Conservation (phyloP, 37 sponge, comb jelly and placozoan genomes). For the Eunapius fragilis region DNA sequence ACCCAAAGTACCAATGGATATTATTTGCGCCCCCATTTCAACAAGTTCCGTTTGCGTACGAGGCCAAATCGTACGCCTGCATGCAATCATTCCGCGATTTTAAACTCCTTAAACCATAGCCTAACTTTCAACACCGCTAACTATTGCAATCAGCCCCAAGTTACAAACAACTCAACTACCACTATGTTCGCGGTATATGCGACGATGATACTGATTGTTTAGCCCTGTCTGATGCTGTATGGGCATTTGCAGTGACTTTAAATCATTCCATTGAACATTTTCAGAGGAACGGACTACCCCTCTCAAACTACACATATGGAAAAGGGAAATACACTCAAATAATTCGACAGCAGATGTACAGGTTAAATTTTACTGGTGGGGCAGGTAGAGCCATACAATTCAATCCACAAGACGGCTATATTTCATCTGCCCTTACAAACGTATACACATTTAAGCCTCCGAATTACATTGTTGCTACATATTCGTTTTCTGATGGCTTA, state of each 20-base stretch:
- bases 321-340: background rate
- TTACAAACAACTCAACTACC: background rate
- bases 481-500: background rate
- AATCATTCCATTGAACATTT: background rate
- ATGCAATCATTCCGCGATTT: too few species aligned
- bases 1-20: background rate
- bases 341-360: background rate
- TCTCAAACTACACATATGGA: background rate
- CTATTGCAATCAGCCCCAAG: background rate
- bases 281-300: background rate
- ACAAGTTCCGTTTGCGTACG: too few species aligned
- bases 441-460: background rate
- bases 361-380: background rate
- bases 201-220: background rate
- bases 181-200: background rate
- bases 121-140: background rate
- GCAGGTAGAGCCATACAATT: background rate
- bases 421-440: background rate
- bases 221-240: background rate
- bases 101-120: background rate
- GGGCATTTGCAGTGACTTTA: background rate
- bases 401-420: background rate
- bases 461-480: background rate
- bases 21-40: background rate
- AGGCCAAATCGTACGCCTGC: too few species aligned